Conservation (phyloP, 2,888 invertebrate genomes). For the Brachylomia viminalis region DNA sequence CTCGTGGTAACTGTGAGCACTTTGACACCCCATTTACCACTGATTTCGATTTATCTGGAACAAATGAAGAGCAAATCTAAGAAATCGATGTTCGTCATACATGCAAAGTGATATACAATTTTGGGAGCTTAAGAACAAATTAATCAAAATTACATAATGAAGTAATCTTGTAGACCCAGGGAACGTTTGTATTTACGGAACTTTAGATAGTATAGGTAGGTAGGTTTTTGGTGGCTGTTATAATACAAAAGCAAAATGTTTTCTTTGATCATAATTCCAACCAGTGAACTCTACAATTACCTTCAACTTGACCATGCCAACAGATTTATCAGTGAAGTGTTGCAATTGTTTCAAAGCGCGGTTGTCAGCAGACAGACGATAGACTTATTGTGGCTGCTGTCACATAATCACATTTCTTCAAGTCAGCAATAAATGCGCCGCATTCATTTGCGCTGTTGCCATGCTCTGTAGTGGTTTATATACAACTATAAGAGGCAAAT, state of each 20-base stretch:
- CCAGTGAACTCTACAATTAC: neutral
- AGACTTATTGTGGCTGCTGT: neutral
- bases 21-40: neutral
- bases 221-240: neutral
- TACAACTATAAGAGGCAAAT: neutral
- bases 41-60: neutral
- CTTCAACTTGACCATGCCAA: neutral
- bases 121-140: neutral
- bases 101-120: constrained; percentile 8
- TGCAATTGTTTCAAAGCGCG: neutral
- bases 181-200: neutral
- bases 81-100: neutral
- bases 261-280: neutral
- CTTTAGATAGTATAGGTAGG: neutral
- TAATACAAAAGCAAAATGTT: neutral
- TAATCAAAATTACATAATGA: neutral
- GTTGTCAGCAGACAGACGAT: constrained; percentile 6
- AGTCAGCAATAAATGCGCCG: neutral
- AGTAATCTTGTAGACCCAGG: neutral
- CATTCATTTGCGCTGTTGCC: neutral
- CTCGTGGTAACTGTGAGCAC: neutral
- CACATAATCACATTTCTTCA: neutral
- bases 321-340: neutral
- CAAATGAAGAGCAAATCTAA: neutral
- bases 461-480: neutral